Conservation (phyloP, 2,113 vertebrate species). For the Prochilodus magdalenae region DNA sequence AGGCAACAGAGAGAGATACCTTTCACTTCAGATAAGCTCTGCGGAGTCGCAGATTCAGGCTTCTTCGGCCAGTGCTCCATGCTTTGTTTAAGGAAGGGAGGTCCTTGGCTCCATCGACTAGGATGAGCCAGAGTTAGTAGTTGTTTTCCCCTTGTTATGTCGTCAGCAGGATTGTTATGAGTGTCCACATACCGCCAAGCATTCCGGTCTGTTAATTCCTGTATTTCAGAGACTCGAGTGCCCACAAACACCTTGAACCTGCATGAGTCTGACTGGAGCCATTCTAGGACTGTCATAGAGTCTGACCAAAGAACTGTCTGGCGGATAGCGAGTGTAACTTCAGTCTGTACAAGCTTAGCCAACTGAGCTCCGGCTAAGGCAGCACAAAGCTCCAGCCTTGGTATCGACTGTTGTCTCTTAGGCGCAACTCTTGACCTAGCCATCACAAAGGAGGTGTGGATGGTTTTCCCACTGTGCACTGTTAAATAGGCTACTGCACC, state of each 20-base stretch:
- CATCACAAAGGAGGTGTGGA: constrained; percentile 19
- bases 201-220: not conserved
- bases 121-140: no score
- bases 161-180: not conserved
- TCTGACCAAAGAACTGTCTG: no score
- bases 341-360: no score
- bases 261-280: constrained; percentile 46
- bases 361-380: constrained; percentile 14
- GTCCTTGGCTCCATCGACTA: no score
- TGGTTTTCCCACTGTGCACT: no score
- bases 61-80: no score
- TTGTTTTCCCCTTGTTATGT: constrained; percentile 12
- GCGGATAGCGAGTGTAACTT: no score
- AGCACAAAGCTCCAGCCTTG: not conserved
- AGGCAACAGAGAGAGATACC: no score
- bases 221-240: not conserved
- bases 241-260: constrained; percentile 5
- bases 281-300: not conserved
- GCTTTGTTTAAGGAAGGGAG: no score
- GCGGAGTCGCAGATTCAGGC: no score
- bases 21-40: no score
- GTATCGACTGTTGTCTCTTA: constrained; percentile 3
- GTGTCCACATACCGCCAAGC: not conserved
- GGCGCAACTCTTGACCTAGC: constrained; percentile 35
- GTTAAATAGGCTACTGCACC: constrained; percentile 21